These are phyloP conservation scores for Caenorhabditis elegans DNA, from an alignment of 1,140 invertebrate species.

Conservation along the genomic window WBcel235 BX284606.5:13216501-13217000, in stretches of 20 bases:
- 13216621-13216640: not conserved
- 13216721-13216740: not conserved
- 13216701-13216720: slow-evolving; percentile 26
- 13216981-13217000: not conserved
- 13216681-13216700: slow-evolving; percentile 28
- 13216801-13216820: too few relatives aligned
- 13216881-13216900: too few relatives aligned
- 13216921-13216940: too few relatives aligned
- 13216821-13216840: too few relatives aligned
- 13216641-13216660: not conserved
- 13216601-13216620: not conserved
- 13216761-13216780: too few relatives aligned
- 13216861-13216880: too few relatives aligned
- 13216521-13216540: not conserved
- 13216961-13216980: too few relatives aligned
- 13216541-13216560: not conserved
- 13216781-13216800: too few relatives aligned
- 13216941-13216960: too few relatives aligned
- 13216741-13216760: too few relatives aligned
- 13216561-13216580: not conserved
- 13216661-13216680: slow-evolving; percentile 37
- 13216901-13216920: too few relatives aligned
- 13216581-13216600: not conserved
- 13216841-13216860: too few relatives aligned
- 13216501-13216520: not conserved